Evolutionary conservation across 2,113 vertebrate species (phyloP), one percentile per base, ranked within the genome.

Genomic region (Pyxicephalus adspersus): DNA sequence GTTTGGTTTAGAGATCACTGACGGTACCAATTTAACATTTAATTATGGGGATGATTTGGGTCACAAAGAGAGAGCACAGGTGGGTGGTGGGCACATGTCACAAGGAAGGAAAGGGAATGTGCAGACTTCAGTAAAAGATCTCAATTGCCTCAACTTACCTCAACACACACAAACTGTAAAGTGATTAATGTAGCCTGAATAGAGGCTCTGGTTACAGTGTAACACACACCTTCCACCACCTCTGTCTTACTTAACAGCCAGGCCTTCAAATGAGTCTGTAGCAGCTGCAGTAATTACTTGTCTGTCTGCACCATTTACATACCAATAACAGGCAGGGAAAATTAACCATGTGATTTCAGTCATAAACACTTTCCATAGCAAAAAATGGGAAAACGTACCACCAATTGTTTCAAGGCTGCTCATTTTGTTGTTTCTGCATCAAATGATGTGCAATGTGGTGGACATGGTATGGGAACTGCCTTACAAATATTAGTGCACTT

Each of bases 241-340:
- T 76, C 86, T 89, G 88, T 68, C 93, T 96, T 97, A 96, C 97
- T 96, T 98, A 96, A 97, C 93, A 90, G 86, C 90, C 84, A 92
- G 90, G 84, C 80, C 93, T 92, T 91, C 89, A 66, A 90, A 93
- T 90, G 88, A 91, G 89, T 86, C 89, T 83, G 86, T 79, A 89
- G 85, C 84, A 83, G 90, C 88, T 85, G 84, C 90, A 88, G 90
- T 92, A 92, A 94, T 92, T 92, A 93, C 91, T 87, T 84, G 85
- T 91, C 85, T 84, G 76, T 74, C 45, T 45, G 75, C 38, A 73
- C 28, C 60, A 66, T 66, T 82, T 82, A 63, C 80, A 82, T 74
- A 75, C 77, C 57, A 16, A 26, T 29, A 50, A 34, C 13, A 5
- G 23, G 18, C 4, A 29, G 18, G 57, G 31, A 63, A 26, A 5